Evolutionary conservation across 2,888 invertebrate genomes (phyloP), one percentile per base, ranked within the genome.

Genomic region (Catocala fraxini): DNA sequence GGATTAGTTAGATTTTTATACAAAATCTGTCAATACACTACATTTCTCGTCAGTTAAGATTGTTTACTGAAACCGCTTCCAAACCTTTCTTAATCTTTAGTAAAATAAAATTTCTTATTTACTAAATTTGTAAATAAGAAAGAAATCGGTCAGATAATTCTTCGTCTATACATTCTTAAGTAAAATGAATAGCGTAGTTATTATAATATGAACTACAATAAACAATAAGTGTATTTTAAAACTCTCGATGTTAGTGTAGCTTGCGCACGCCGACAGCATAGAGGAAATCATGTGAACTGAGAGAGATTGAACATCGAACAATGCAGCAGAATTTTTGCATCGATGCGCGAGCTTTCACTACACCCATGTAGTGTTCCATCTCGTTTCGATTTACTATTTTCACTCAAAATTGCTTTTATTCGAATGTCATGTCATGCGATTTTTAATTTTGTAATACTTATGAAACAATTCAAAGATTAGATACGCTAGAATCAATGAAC

Each of bases 241-340:
- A 46, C 11, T 11, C 39, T 25, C 15, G n/a, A 52, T 42, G 35
- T 12, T 6, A 12, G 12, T 35, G 34, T 13, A 48, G 11, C n/a
- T 25, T 5, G 11, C 7, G 9, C 25, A 48, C 59, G 56, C 48
- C 63, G 59, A 75, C 68, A 67, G 0, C 13, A 5, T 67, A 59
- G 63, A 85, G 83, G 83, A 90, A 89, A 91, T 89, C 88, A 89
- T 91, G 92, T 84, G 92, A 92, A 91, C 89, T 71, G 52, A 89
- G 90, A 87, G 90, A 90, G 90, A 91, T 88, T 88, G 80, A 88
- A 86, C 85, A 82, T 77, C 75, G 79, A 87, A 89, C 91, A 92
- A 91, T 91, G 85, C 83, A 73, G 70, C 77, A 84, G 82, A 82
- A 89, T 88, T 90, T 90, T 91, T 91, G 86, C 89, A 83, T 79